Base-by-base conservation (phyloP, 2,797 vertebrate genomes). In the Paguma larvata region DNA sequence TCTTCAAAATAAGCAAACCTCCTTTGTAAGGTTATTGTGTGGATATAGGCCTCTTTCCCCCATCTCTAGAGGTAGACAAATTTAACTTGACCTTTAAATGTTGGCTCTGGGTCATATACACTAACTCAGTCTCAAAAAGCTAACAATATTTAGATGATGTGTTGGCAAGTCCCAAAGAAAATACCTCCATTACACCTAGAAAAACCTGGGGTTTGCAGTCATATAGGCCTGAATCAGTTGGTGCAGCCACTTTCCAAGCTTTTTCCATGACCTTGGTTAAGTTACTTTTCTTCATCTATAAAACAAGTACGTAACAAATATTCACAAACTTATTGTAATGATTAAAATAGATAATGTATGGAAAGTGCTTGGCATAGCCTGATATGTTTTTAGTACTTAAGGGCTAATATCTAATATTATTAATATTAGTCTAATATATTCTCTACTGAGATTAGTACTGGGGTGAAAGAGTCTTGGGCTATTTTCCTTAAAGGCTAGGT, bases 121-220 rank as follows among this genome's bases (percentile, higher is more conserved):
- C 53, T 38, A 62, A 30, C 15, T 93, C 85, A 79, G 53, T 83
- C 85, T 90, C 62, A 72, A 93, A 94, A 95, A 46, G n/a, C 41
- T 89, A 70, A 65, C 16, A 59, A n/a, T 86, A 78, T 62, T 94
- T 53, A 44, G 27, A 77, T 38, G 41, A 90, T 62, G 10, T 86
- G 18, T 78, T 79, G 9, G 30, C 11, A 78, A 94, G 23, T 86
- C 7, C 65, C 89, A 89, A 80, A 77, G 88, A 67, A 91, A 86
- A 51, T 79, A 46, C 56, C 59, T 94, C 41, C 46, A 15, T 92
- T 41, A 89, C 21, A 48, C 21, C 38, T 73, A 6, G 30, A 41
- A 89, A 89, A 32, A 65, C n/a, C 18, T 56, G 46, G 6, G 13
- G 38, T 89, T 91, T 92, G 51, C 23, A 88, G 70, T 94, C 63